Evolutionary conservation across 2,797 vertebrate species (phyloP), one percentile per base, ranked within the genome.

Genomic region (Sebastes aleutianus): DNA sequence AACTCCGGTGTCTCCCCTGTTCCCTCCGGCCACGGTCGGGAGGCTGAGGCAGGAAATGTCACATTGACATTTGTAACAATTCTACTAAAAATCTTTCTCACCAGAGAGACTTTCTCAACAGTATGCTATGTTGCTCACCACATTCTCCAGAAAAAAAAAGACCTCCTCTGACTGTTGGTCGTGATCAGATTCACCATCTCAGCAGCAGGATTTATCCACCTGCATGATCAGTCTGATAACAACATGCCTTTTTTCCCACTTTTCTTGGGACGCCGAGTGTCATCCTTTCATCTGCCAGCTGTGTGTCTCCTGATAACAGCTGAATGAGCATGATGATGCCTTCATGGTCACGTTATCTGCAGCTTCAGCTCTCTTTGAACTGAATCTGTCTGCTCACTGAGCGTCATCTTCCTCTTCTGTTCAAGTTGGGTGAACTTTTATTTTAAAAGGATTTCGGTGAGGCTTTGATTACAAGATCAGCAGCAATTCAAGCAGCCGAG

Each of bases 241-340:
- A 20, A 11, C 6, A 0, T 39, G 39, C 10, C 9, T 22, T 47
- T 13, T 32, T 5, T 18, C 16, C 22, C 3, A 29, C n/a, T 16
- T 36, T 9, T 39, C 16, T 71, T 27, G 22, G 14, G 31, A 32
- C 4, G 11, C 18, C 2, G 56, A 34, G 22, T 4, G 62, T 54
- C 18, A 4, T 79, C 26, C 74, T 81, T 82, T 85, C 65, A 78
- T 81, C 74, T 63, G 34, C 26, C 78, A 75, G 78, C 74, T 80
- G 69, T 10, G 22, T 8, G 32, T 69, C 57, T 75, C 32, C 58
- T 76, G 77, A 83, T 73, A 56, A 58, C 6, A 20, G 65, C 67
- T 72, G 67, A 71, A 31, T 4, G 36, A 68, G 65, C 77, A 53
- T 53, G 34, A 54, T 5, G 76, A 76, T 27, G 50, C 70, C 16